phyloP scores from a whole-genome alignment of 2,888 invertebrate species.

The Drosophila greeni region DNA sequence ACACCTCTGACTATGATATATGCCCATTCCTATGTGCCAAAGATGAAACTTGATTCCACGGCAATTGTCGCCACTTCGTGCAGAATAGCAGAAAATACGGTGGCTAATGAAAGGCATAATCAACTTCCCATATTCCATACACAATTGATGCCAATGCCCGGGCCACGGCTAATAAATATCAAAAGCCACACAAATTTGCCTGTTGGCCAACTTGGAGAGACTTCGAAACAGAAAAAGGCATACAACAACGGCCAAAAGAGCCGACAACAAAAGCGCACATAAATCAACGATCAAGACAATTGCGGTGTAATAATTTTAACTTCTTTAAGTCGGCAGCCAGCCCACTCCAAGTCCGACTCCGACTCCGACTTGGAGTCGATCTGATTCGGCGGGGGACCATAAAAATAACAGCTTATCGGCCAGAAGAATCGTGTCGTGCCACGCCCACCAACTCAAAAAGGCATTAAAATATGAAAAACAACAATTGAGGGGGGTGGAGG shows the following conservation, averaged over 20 bases:
- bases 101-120: constrained; percentile 52
- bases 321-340: constrained; percentile 67
- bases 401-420: constrained; percentile 78
- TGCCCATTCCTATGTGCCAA: not conserved
- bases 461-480: constrained; percentile 70
- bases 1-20: not conserved
- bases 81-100: constrained; percentile 24
- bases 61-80: constrained; percentile 30
- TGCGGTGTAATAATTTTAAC: constrained; percentile 72
- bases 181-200: constrained; percentile 54
- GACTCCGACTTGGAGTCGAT: constrained; percentile 22
- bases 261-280: constrained; percentile 64
- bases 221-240: constrained; percentile 4
- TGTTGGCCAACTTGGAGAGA: constrained; percentile 32
- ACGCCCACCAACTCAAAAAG: constrained; percentile 75
- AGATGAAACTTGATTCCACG: constrained; percentile 6
- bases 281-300: constrained; percentile 72
- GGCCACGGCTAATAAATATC: constrained; percentile 55
- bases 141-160: constrained; percentile 36
- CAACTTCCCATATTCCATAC: constrained; percentile 47
- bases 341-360: constrained; percentile 47
- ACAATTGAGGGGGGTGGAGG: constrained; percentile 48
- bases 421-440: constrained; percentile 77
- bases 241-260: constrained; percentile 19
- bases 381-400: constrained; percentile 73